Evolutionary conservation across 2,888 invertebrate genomes (phyloP).

Genomic region (Drosophila diplacantha): DNA sequence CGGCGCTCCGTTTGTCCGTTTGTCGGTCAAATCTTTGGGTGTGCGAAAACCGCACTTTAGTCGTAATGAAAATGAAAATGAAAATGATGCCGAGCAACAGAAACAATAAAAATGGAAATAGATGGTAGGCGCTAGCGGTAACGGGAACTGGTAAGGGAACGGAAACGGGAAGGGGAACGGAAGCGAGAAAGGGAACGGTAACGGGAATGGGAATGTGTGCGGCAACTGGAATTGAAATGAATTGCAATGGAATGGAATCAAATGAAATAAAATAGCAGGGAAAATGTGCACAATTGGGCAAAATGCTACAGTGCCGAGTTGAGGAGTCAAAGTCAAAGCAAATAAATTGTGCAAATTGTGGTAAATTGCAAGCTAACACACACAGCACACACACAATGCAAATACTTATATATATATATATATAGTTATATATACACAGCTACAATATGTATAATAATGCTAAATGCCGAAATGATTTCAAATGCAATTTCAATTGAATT

Average conservation of each 20-base stretch:
- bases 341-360: slow-evolving; percentile 64
- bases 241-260: slow-evolving; percentile 22
- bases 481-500: slow-evolving; percentile 62
- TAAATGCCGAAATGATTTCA: slow-evolving; percentile 58
- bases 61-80: slow-evolving; percentile 16
- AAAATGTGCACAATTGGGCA: slow-evolving; percentile 25
- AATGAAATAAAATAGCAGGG: slow-evolving; percentile 37
- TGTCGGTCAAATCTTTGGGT: slow-evolving; percentile 32
- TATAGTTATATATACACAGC: slow-evolving; percentile 5
- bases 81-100: slow-evolving; percentile 9
- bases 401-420: slow-evolving; percentile 20
- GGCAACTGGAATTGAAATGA: slow-evolving; percentile 13
- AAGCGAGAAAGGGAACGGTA: background rate
- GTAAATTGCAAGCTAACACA: slow-evolving; percentile 42
- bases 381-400: background rate
- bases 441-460: slow-evolving; percentile 44
- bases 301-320: slow-evolving; percentile 43
- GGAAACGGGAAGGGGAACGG: background rate
- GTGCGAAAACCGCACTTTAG: slow-evolving; percentile 17
- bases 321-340: slow-evolving; percentile 55
- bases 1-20: slow-evolving; percentile 4
- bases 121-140: background rate
- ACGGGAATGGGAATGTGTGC: background rate
- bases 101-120: slow-evolving; percentile 25
- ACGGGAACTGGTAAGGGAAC: background rate